Base-by-base conservation (phyloP, 2,113 vertebrate species). In the Motacilla tschutschensis region DNA sequence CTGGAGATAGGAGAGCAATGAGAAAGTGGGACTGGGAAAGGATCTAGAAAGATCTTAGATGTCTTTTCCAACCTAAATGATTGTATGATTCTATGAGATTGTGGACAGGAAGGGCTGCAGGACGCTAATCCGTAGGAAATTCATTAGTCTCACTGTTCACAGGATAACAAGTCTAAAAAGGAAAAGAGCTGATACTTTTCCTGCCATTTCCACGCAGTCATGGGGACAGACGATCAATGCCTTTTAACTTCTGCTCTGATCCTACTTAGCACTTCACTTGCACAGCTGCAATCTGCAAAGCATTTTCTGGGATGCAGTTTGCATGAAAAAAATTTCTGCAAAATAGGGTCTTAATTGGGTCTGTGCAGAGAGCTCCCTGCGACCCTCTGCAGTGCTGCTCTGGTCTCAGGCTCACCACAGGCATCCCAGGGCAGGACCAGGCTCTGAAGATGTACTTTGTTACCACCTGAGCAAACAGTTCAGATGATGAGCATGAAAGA, bases 161-260 rank as follows among this genome's bases (percentile, higher is more conserved):
- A 6, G 44, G 58, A 78, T 59, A 84, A 50, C 21, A 51, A 48
- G 14, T 66, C 35, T 65, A 17, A 89, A 87, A 87, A 38, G 16
- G 12, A 81, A 84, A 79, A 66, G 58, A 69, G 9, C 43, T 66
- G 17, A 79, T 19, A 46, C 51, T 69, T 85, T 83, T 48, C 55
- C 81, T 91, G 67, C 47, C 51, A 79, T 94, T 92, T 84, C 58
- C 26, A 46, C 41, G 38, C 5, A 87, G 48, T 28, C 55, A 35
- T 16, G 25, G 40, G 36, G 71, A 63, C 47, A 86, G 83, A 70
- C 14, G 59, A 81, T 57, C 51, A 62, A 41, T 59, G 64, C 26
- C 48, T 93, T 93, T 94, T 70, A 88, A 88, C 41, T 88, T 90
- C 40, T 82, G 20, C 71, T 87, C 64, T 90, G 84, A 84, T 93